Percentiles rank a stretch among this genome's conserved stretches.
These are phyloP conservation scores for Craniophora ligustri DNA, from an alignment of 2,888 invertebrate genomes.

Conservation along the genomic window DNA sequence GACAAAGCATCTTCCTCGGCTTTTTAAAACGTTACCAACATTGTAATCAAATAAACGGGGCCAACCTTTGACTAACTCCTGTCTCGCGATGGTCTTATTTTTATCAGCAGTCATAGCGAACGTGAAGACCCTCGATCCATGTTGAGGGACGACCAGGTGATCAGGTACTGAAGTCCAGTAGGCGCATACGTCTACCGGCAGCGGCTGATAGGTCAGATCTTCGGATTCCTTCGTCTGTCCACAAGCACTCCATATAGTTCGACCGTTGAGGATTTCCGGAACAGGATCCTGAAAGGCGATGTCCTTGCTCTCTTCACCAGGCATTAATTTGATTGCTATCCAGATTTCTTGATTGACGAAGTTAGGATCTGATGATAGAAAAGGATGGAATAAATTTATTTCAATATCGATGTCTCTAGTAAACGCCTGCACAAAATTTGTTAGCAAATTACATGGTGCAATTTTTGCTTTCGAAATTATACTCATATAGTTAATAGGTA, in stretches of 20 bases:
- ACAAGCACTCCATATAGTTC: slow-evolving; percentile 77
- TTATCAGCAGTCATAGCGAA: slow-evolving; percentile 88
- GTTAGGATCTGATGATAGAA: slow-evolving; percentile 74
- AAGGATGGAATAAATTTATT: not conserved
- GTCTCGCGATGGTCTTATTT: slow-evolving; percentile 79
- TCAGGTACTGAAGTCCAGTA: slow-evolving; percentile 86
- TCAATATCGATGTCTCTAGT: not conserved
- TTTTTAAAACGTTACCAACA: too few relatives aligned
- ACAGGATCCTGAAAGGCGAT: slow-evolving; percentile 75
- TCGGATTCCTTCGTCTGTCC: slow-evolving; percentile 80
- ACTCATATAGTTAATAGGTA: too few relatives aligned
- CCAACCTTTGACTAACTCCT: slow-evolving; percentile 77
- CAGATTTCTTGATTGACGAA: slow-evolving; percentile 81
- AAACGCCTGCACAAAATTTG: not conserved
- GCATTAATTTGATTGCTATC: slow-evolving; percentile 80
- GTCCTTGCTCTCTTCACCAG: slow-evolving; percentile 78
- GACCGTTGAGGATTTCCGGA: slow-evolving; percentile 75
- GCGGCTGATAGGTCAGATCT: slow-evolving; percentile 74
- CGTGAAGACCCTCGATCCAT: slow-evolving; percentile 81
- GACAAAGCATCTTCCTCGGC: too few relatives aligned
- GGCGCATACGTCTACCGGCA: slow-evolving; percentile 76
- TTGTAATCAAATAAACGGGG: not conserved
- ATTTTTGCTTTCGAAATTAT: not conserved
- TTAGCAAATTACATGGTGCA: not conserved
- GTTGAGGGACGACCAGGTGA: slow-evolving; percentile 81